Percentiles rank a stretch among this genome's conserved stretches.
Evolutionary conservation across 2,888 invertebrate species (phyloP).

Genomic region (Metopia argyrocephala): DNA sequence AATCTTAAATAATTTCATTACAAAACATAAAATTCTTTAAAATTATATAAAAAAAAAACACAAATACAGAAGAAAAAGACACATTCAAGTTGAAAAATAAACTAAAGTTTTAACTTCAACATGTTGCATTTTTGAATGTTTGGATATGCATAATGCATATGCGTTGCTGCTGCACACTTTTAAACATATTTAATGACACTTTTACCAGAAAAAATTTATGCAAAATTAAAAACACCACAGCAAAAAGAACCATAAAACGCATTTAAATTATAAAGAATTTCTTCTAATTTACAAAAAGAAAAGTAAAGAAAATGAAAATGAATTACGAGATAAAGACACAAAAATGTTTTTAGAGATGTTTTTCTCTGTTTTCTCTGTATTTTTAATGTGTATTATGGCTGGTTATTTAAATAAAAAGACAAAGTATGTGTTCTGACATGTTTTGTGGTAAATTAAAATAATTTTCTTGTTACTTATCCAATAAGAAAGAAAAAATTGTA

Average conservation of each 20-base stretch:
- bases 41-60: slow-evolving; percentile 8
- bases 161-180: neutral
- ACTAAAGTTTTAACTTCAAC: neutral
- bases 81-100: neutral
- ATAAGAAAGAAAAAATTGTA: neutral
- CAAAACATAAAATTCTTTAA: slow-evolving; percentile 25
- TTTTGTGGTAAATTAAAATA: slow-evolving; percentile 52
- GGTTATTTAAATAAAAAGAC: slow-evolving; percentile 1
- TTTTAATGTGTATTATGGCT: neutral
- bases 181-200: slow-evolving; percentile 49
- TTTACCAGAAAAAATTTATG: slow-evolving; percentile 50
- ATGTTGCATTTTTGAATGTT: neutral
- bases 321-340: neutral
- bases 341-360: neutral
- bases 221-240: slow-evolving; percentile 45
- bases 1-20: slow-evolving; percentile 19
- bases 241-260: slow-evolving; percentile 18
- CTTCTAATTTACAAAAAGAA: neutral
- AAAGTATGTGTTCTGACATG: slow-evolving; percentile 25
- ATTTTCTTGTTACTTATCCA: slow-evolving; percentile 27
- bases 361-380: neutral
- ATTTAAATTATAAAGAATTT: slow-evolving; percentile 1
- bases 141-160: neutral
- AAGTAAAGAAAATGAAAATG: neutral
- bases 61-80: neutral